Base-by-base conservation (phyloP, 2,888 invertebrate genomes). In the Cephalotes varians region DNA sequence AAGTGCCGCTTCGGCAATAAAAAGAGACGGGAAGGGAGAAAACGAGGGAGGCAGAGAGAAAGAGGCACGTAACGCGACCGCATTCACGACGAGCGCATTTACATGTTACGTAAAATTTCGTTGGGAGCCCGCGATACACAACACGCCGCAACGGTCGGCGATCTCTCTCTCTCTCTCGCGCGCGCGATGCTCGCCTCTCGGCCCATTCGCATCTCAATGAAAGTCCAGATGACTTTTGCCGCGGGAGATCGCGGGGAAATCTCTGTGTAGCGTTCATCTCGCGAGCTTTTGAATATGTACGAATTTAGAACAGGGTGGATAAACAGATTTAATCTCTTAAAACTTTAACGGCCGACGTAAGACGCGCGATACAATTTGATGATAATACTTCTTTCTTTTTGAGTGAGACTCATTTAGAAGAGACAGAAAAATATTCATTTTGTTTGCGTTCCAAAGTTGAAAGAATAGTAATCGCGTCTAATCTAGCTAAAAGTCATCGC, bases 91-190 rank as follows among this genome's bases (percentile, higher is more conserved):
- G 76, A 60, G 74, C 80, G 49, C 80, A 80, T 80, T 74, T 80
- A 80, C 80, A 74, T 74, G 80, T 80, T 80, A 80, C 60, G 80
- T 80, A 80, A 80, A 80, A 80, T 80, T 79, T 71, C 44, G 72
- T 79, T 79, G 67, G 69, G 31, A 37, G n/a, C 72, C 44, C 72
- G 76, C 76, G 37, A 67, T 40, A 64, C 44, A 69, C 37, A 51
- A 54, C 67, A 67, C 51, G 47, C 15, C 73, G 47, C 67, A 47
- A 77, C 54, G 72, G 12, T 49, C 49, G 47, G 60, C 76, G 65
- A 76, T 67, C 18, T 40, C 28, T 65, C 34, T 34, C 15, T 18
- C 31, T 10, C 12, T 3, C 21, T 5, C 9, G 25, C 37, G 34
- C 31, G 31, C 72, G 73, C 4, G 44, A 31, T 31, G 9, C 31